Evolutionary conservation across 2,888 invertebrate genomes (phyloP), one percentile per base, ranked within the genome.

Genomic region (Drosophila fulvimacula): DNA sequence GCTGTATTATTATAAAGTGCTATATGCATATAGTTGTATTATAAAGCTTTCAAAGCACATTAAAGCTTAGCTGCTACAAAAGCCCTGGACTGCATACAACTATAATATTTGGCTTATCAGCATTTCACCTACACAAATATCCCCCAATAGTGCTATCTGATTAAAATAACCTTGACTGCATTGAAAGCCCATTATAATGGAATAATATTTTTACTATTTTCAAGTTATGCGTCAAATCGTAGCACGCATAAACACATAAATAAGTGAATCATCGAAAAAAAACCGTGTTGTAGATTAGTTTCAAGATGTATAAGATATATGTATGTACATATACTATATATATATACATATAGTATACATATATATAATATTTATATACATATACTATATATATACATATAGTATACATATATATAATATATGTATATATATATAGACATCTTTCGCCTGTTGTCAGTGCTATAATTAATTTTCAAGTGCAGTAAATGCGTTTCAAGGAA

Each of bases 301-400:
- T 30, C 6, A 17, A n/a, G 69, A 76, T 13, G 10, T n/a, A 48
- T 30, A n/a, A n/a, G 73, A 76, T 76, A 69, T 65, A 76, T 76
- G 64, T 65, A 72, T 58, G 71, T 68, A 48, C 3, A 48, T 13
- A 15, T 39, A 46, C 19, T 38, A 32, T 9, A 59, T 17, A 38
- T n/a, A n/a, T n/a, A n/a, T 38, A 27, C 6, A 24, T 24, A 24
- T 24, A 24, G n/a, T 24, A 24, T 24, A 24, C 6, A 27, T 65
- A 71, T 61, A 71, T 64, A 49, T 6, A 42, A 30, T 9, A 30
- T 2, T 1, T 41, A 1, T 6, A 42, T 15, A 11, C 6, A 42
- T 21, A 6, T 21, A 7, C 21, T 21, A 7, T 21, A 42, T 15
- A 7, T 42, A 24, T 15, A 3, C 7, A 42, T 42, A 21, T 15